Evolutionary conservation across 2,888 invertebrate genomes (phyloP), one percentile per base, ranked within the genome.

Genomic region (Apodemia hepburni): DNA sequence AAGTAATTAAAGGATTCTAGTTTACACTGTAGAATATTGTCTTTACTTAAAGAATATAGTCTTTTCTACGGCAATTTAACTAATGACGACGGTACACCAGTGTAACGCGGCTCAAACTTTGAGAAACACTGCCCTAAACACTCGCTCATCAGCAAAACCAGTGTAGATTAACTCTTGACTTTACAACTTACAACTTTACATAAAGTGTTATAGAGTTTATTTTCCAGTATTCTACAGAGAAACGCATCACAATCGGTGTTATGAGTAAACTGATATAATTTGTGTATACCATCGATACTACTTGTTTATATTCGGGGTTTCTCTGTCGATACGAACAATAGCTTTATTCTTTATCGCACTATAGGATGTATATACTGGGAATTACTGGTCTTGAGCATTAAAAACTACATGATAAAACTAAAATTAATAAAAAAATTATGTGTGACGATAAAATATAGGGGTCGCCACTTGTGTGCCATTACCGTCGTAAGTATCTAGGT

Each of bases 371-470:
- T 64, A 51, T 65, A 67, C 54, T 3, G 61, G 33, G 57, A 64
- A 35, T 3, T 0, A n/a, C 2, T 22, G 17, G 29, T 59, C 62
- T 70, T 73, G 70, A 67, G 64, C 66, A 42, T 68, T 65, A 33
- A 18, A 58, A 33, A 47, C 22, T 18, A 17, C n/a, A 49, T 38
- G n/a, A 45, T 45, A n/a, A n/a, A 45, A 45, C 38, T 15, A 3
- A 38, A 12, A 38, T 3, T 38, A 38, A 38, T 5, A 38, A 38
- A 38, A 3, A 3, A 38, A 3, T 12, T 12, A 22, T 22, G 1
- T 22, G 1, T 2, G 1, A 22, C 22, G 22, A 22, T 22, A 22
- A 22, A 22, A 22, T 22, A 22, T 22, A 22, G 22, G 22, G 22
- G 2, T 22, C 2, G 22, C 22, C 22, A 22, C 1, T 22, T 22